phyloP scores from a whole-genome alignment of 2,113 vertebrate genomes.

The Chionodraco myersi region DNA sequence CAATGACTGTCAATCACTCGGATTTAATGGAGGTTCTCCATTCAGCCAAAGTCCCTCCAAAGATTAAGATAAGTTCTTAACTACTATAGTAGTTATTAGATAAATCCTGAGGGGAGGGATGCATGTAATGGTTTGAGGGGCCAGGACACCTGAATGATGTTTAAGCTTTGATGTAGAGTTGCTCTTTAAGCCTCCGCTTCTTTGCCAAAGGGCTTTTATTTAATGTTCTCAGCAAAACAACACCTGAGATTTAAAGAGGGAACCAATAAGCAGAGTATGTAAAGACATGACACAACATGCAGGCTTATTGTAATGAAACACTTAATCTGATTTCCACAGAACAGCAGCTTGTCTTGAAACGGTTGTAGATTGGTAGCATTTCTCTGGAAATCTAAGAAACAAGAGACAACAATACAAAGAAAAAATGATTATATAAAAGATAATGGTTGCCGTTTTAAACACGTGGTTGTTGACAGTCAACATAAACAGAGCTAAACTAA shows the following conservation, averaged over 20 bases:
- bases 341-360: neutral
- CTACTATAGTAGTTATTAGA: neutral
- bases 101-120: neutral
- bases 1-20: conserved; percentile 31
- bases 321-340: conserved; percentile 6
- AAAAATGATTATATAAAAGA: neutral
- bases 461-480: too few species aligned
- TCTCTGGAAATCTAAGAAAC: conserved; percentile 26
- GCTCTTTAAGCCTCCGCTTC: conserved; percentile 9
- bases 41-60: neutral
- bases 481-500: too few species aligned
- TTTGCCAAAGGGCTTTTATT: conserved; percentile 42
- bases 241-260: conserved; percentile 34
- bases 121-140: neutral
- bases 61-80: neutral
- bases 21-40: neutral
- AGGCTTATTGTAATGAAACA: conserved; percentile 4
- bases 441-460: too few species aligned
- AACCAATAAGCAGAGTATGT: conserved; percentile 17
- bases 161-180: conserved; percentile 13
- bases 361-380: conserved; percentile 11
- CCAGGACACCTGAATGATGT: neutral
- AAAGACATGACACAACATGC: conserved; percentile 31
- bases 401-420: neutral
- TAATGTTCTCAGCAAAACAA: conserved; percentile 34